Evolutionary conservation across 2,888 invertebrate genomes (phyloP).

Genomic region (Orthosia incerta): DNA sequence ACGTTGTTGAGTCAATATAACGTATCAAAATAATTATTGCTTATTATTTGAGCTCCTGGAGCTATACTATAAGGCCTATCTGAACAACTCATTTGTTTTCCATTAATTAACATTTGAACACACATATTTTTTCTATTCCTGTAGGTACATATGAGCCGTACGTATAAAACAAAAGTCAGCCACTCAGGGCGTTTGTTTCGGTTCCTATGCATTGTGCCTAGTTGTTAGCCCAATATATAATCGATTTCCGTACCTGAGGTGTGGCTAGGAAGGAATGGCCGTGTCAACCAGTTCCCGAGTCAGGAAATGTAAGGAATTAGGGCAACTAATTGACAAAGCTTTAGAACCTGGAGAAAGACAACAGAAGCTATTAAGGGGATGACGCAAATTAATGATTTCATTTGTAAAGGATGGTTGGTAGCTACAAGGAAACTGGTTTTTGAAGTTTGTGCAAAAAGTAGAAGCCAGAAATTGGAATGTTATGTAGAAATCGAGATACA

Average conservation of each 20-base stretch:
- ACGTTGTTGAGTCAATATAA: too few species aligned
- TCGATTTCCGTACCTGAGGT: constrained; percentile 31
- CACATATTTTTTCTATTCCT: not conserved
- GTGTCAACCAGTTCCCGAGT: constrained; percentile 7
- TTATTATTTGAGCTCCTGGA: too few species aligned
- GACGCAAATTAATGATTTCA: not conserved
- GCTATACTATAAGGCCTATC: not conserved
- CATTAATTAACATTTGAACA: constrained; percentile 5
- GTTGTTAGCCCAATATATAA: constrained; percentile 22
- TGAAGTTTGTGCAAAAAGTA: not conserved
- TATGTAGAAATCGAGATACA: not conserved
- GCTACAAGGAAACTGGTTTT: not conserved
- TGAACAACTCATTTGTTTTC: not conserved
- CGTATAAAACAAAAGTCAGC: constrained; percentile 5
- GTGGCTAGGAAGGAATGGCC: constrained; percentile 12
- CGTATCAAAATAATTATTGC: too few species aligned
- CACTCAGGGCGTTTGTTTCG: constrained; percentile 5
- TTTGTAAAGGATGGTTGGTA: not conserved
- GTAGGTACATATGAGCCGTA: not conserved
- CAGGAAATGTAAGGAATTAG: constrained; percentile 16
- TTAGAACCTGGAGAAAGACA: not conserved
- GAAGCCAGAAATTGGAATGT: not conserved
- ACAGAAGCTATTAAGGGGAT: not conserved
- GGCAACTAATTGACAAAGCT: not conserved
- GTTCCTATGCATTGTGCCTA: constrained; percentile 7